Evolutionary conservation across 2,797 vertebrate genomes (phyloP).

Genomic region (Fistularia tabacaria): DNA sequence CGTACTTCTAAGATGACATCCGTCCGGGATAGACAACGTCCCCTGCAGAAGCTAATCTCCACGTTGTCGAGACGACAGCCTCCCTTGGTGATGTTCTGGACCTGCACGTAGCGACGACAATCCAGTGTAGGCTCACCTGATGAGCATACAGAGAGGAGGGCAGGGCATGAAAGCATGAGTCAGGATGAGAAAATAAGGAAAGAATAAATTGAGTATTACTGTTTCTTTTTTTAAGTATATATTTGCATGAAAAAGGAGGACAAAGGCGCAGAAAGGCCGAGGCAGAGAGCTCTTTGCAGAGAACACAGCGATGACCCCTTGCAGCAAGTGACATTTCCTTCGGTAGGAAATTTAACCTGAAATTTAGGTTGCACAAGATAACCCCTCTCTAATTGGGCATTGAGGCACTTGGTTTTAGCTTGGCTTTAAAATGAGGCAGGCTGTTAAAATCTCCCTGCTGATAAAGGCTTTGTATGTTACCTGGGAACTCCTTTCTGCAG

Average conservation of each 20-base stretch:
- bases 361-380: slow-evolving; percentile 44
- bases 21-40: slow-evolving; percentile 83
- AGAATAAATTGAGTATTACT: neutral
- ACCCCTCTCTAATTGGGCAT: slow-evolving; percentile 50
- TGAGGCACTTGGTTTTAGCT: slow-evolving; percentile 4
- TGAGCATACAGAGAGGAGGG: neutral
- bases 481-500: slow-evolving; percentile 73
- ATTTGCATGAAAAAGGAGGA: slow-evolving; percentile 23
- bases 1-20: slow-evolving; percentile 85
- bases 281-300: slow-evolving; percentile 5
- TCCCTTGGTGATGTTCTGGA: slow-evolving; percentile 86
- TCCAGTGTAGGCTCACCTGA: slow-evolving; percentile 68
- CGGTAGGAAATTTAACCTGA: slow-evolving; percentile 42
- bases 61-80: slow-evolving; percentile 81
- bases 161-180: neutral
- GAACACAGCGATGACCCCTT: slow-evolving; percentile 33
- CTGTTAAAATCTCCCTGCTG: no score
- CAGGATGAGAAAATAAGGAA: neutral
- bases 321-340: slow-evolving; percentile 39
- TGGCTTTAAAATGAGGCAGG: no score
- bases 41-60: slow-evolving; percentile 86
- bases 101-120: slow-evolving; percentile 78
- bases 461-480: slow-evolving; percentile 45
- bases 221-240: slow-evolving; percentile 1
- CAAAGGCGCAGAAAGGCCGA: slow-evolving; percentile 12